Base-by-base conservation (phyloP, 2,797 vertebrate species). In the Adelosebastes latens region DNA sequence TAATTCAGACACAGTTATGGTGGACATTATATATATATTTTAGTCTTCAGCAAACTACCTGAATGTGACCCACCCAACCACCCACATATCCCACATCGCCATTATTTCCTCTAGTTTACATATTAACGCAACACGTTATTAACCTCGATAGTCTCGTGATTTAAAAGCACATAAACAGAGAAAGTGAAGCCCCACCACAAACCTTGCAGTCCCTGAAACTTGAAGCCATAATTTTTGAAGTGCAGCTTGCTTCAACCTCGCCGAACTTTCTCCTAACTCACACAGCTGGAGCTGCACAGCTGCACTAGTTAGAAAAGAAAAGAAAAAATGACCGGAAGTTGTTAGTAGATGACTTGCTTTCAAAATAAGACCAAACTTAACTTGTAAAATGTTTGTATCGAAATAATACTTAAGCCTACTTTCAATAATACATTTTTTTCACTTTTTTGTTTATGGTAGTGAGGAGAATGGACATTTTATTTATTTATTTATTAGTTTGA, bases 141-240 rank as follows among this genome's bases (percentile, higher is more conserved):
- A 8, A 46, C 42, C 42, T 8, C 42, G 7, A 18, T 8, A 46
- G 1, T 18, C 42, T 18, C 2, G 42, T 18, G 6, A 46, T 18
- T 18, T 46, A 46, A 46, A 46, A 18, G 2, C 16, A 18, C 6
- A 46, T 46, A 18, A 18, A 46, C 42, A 46, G 42, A 8, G 14
- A 46, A 46, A 7, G 8, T n/a, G 2, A 52, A 49, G 25, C 7
- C 3, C 1, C 3, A 1, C 3, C 18, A 84, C 87, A 85, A 3
- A 95, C 95, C 94, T 93, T 72, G 3, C 95, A 95, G 78, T 96
- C 95, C 24, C 93, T 93, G 79, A 89, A 92, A 71, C 84, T 92
- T 1, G 82, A 61, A 0, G 84, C 56, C 0, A 9, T 49, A 92
- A 94, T 95, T 3, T 2, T 22, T 2, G 1, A 1, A 2, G 0